phyloP scores from a whole-genome alignment of 2,888 invertebrate species.

The Nycteola revayana region DNA sequence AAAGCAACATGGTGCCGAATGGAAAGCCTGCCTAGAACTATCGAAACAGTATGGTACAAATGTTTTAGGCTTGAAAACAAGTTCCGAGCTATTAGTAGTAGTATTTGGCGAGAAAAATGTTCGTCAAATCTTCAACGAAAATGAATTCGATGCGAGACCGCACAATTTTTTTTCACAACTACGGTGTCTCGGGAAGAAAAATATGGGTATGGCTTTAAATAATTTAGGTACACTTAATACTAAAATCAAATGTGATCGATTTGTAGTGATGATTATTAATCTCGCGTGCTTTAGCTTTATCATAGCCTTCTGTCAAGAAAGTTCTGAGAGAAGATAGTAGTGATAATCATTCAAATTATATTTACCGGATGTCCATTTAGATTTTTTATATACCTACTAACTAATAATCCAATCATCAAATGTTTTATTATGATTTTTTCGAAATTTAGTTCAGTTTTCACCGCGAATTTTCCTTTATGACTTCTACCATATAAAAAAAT shows the following conservation, averaged over 20 bases:
- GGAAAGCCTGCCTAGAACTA: slow-evolving; percentile 83
- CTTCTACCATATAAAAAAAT: not conserved
- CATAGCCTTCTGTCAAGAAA: no score
- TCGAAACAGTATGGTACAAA: slow-evolving; percentile 82
- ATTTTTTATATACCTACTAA: no score
- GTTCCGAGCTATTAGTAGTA: slow-evolving; percentile 82
- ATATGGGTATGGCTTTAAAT: slow-evolving; percentile 71
- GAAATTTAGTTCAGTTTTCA: no score
- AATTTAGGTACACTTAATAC: no score
- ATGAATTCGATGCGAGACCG: slow-evolving; percentile 87
- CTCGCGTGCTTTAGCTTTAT: no score
- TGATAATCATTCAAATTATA: no score
- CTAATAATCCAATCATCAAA: no score
- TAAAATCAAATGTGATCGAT: no score
- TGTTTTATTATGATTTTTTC: no score
- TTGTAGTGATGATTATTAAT: no score
- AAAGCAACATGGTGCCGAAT: slow-evolving; percentile 65
- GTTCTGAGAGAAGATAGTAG: no score
- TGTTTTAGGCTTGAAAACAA: slow-evolving; percentile 85
- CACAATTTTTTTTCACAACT: slow-evolving; percentile 86
- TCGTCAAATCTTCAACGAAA: slow-evolving; percentile 81
- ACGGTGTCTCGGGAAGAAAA: slow-evolving; percentile 84
- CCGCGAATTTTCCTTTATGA: not conserved
- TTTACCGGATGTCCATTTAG: no score
- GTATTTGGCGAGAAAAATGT: slow-evolving; percentile 84